Percentiles rank a stretch among this genome's conserved stretches.
Conservation (phyloP, 2,113 vertebrate genomes). For the Eolophus roseicapilla region DNA sequence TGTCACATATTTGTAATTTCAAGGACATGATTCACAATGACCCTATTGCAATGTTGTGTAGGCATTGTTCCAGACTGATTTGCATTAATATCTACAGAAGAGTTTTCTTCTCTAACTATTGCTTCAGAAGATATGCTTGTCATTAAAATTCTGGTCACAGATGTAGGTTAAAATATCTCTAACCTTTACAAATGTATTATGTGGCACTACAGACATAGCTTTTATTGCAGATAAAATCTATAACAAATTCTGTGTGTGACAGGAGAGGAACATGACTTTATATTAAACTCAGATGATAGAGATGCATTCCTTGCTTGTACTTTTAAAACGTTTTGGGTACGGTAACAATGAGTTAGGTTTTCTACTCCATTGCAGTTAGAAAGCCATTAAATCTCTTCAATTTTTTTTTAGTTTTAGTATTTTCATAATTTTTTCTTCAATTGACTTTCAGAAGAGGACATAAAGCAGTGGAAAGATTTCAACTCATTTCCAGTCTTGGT, state of each 20-base stretch:
- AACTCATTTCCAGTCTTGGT: conserved; percentile 26
- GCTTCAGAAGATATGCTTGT: conserved; percentile 55
- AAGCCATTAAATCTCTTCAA: conserved; percentile 35
- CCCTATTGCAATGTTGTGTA: conserved; percentile 29
- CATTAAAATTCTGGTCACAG: conserved; percentile 76
- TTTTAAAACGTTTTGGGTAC: conserved; percentile 63
- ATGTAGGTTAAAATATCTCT: conserved; percentile 75
- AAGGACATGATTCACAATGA: conserved; percentile 73
- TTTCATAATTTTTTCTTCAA: conserved; percentile 58
- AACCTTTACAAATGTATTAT: conserved; percentile 79
- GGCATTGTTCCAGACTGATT: conserved; percentile 62
- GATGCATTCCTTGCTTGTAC: conserved; percentile 60
- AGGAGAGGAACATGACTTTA: conserved; percentile 71
- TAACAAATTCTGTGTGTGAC: conserved; percentile 74
- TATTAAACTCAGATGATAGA: conserved; percentile 73
- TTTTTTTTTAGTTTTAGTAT: conserved; percentile 7
- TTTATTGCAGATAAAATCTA: conserved; percentile 79
- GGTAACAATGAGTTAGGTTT: conserved; percentile 54
- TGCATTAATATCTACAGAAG: conserved; percentile 66
- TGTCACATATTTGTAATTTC: conserved; percentile 74
- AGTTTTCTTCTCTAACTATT: conserved; percentile 41
- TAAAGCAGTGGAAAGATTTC: conserved; percentile 21
- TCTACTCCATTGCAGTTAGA: conserved; percentile 8
- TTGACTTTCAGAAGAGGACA: background rate
- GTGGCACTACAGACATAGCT: conserved; percentile 70